Evolutionary conservation across 2,888 invertebrate species (phyloP).

Genomic region (Pollenia griseotomentosa): DNA sequence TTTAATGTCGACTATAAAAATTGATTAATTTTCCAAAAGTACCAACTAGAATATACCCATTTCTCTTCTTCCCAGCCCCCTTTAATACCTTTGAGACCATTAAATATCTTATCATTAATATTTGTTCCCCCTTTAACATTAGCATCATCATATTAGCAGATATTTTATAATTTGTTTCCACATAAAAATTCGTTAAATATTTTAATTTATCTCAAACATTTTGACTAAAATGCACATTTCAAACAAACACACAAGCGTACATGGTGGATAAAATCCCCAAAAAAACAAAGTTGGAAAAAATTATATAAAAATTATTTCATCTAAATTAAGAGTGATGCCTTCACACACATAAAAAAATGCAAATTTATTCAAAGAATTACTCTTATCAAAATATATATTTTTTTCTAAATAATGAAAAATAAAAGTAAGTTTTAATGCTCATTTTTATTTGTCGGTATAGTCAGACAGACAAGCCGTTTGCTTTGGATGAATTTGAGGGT

Average conservation of each 20-base stretch:
- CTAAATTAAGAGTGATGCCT: conserved; percentile 44
- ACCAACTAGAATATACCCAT: not conserved
- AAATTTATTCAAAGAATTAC: conserved; percentile 5
- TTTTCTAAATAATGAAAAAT: not conserved
- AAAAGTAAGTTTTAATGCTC: conserved; percentile 10
- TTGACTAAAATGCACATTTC: conserved; percentile 39
- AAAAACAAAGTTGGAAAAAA: not conserved
- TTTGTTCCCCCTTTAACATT: not conserved
- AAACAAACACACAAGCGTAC: not conserved
- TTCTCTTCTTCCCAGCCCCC: no score
- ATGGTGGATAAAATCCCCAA: conserved; percentile 36
- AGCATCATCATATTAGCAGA: not conserved
- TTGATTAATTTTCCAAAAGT: not conserved
- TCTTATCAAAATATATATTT: conserved; percentile 15
- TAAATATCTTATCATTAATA: not conserved
- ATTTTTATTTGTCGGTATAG: not conserved
- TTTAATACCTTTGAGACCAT: not conserved
- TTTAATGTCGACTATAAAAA: not conserved
- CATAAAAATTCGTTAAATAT: conserved; percentile 33
- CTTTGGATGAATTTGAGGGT: no score
- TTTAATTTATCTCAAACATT: conserved; percentile 27
- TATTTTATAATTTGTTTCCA: not conserved
- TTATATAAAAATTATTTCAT: conserved; percentile 16
- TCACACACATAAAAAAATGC: conserved; percentile 23
- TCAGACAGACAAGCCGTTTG: not conserved